These are phyloP conservation scores for Anastrepha ludens DNA, from an alignment of 1,140 invertebrate genomes.

Conservation along the genomic window DNA sequence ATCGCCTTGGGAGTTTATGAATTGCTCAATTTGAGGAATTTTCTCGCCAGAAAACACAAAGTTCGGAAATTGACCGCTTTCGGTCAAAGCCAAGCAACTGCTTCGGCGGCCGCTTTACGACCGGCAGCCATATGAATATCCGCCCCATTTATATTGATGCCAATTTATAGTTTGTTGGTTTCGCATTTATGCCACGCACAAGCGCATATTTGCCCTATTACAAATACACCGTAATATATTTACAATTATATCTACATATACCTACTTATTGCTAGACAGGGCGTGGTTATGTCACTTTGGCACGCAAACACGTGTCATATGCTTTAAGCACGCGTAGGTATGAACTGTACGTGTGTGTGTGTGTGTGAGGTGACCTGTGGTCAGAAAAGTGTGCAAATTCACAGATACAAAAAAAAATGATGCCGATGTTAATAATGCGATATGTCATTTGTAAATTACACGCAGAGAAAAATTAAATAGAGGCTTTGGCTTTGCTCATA, in stretches of 20 bases:
- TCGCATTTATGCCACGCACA: neutral
- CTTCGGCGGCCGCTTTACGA: too few relatives aligned
- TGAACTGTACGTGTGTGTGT: neutral
- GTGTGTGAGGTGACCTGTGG: neutral
- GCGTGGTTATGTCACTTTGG: constrained; percentile 32
- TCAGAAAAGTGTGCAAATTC: neutral
- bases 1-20: too few relatives aligned
- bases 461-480: neutral
- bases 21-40: too few relatives aligned
- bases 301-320: constrained; percentile 23
- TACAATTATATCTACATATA: neutral
- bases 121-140: too few relatives aligned
- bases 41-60: too few relatives aligned
- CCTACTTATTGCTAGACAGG: neutral
- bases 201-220: too few relatives aligned
- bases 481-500: neutral
- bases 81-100: too few relatives aligned
- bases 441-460: constrained; percentile 28
- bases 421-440: neutral
- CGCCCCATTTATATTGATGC: neutral
- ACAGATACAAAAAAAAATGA: constrained; percentile 1
- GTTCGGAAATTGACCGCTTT: too few relatives aligned
- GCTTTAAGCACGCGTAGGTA: neutral
- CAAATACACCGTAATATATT: neutral
- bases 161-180: neutral